A percentile compares a stretch with the other conserved stretches of the same genome.
These are phyloP conservation scores for Heliopora coerulea DNA, from an alignment of 92 coral and sea anemone species.

Conservation along the genomic window DNA sequence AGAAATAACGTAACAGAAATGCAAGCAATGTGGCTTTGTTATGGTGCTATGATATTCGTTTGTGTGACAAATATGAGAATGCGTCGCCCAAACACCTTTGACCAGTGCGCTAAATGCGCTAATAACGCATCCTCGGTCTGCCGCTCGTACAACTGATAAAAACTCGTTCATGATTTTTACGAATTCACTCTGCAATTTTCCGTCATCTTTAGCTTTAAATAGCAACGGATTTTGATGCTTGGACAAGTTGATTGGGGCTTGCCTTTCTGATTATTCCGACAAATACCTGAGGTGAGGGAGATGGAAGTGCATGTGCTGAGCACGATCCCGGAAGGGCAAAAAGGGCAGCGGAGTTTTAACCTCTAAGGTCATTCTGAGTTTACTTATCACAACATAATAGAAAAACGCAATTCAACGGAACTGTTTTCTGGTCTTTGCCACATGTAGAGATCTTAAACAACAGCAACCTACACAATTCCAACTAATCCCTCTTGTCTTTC, in stretches of 20 bases:
- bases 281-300: background rate
- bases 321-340: background rate
- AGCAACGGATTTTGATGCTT: conserved; percentile 7
- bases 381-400: background rate
- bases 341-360: background rate
- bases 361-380: background rate
- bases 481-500: conserved; percentile 4
- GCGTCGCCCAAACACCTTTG: background rate
- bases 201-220: background rate
- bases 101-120: background rate
- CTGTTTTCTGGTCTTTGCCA: background rate
- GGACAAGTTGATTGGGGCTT: conserved; percentile 11
- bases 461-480: background rate
- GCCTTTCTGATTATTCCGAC: conserved; percentile 20
- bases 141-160: background rate
- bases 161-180: background rate
- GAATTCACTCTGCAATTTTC: background rate
- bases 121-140: background rate
- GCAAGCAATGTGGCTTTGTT: too few relatives aligned
- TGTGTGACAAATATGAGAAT: too few relatives aligned
- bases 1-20: too few relatives aligned
- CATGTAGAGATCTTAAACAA: background rate
- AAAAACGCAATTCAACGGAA: background rate
- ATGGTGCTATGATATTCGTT: too few relatives aligned
- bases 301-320: background rate